Base-by-base conservation (phyloP, 2,888 invertebrate genomes). In the Iphiclides podalirius region DNA sequence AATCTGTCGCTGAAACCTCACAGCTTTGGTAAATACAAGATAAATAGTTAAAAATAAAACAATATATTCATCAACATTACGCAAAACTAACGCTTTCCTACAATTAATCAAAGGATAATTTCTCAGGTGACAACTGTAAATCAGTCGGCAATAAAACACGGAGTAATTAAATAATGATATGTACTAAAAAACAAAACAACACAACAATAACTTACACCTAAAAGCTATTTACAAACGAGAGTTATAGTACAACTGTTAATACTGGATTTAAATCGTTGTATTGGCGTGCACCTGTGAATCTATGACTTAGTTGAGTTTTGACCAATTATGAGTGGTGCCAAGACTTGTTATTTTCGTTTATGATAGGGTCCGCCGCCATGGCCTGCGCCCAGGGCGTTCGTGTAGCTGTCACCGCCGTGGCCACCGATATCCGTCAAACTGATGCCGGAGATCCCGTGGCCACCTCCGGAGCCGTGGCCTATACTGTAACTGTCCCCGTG, bases 331-430 rank as follows among this genome's bases (percentile, higher is more conserved):
- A n/a, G 1, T 31, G 31, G 31, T 31, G 20, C 42, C 42, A 37
- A 44, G 43, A 34, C 38, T 31, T 44, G 59, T 72, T 60, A 75
- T 57, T 78, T 75, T 55, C 72, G 70, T 63, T 73, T 68, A 53
- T 78, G 84, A 59, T 88, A 88, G 1, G 86, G 87, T 0, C 89
- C 90, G 11, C 89, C 88, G 0, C 89, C 88, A 53, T 88, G 87
- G 11, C 89, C 90, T 2, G 89, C 73, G 14, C 75, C 66, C 42
- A 83, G 67, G 50, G 81, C 87, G 54, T 75, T 82, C 26, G 77
- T 82, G 65, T 83, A 89, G 55, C 80, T 89, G 57, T 82, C 89
- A 51, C 79, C 82, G 7, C 75, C 56, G 34, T 44, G 53, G 17
- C 66, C 63, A 17, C 59, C 58, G 35, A 35, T 46, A 34, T 37